Conservation (phyloP, 2,888 invertebrate genomes). For the Nezara viridula region DNA sequence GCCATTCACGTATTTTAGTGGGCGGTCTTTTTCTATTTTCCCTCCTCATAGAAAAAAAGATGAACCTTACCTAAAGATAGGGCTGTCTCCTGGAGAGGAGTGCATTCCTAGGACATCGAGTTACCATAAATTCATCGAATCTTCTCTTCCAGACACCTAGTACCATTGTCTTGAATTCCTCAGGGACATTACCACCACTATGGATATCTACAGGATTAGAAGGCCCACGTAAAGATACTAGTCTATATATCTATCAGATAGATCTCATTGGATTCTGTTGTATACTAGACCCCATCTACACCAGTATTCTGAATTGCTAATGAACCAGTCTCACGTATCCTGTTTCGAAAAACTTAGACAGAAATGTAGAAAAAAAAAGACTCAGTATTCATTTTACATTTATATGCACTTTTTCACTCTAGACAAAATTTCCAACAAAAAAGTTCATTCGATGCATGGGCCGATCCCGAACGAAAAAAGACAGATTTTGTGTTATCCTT, state of each 20-base stretch:
- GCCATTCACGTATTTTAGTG: neutral
- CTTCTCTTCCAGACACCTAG: neutral
- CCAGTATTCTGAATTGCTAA: neutral
- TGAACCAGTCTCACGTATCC: neutral
- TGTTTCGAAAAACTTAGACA: neutral
- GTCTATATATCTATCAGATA: neutral
- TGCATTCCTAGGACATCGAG: neutral
- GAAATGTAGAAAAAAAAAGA: neutral
- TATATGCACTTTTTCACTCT: too few relatives aligned
- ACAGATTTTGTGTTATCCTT: too few relatives aligned
- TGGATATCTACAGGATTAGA: neutral
- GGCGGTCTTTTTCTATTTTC: neutral
- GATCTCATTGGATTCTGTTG: neutral
- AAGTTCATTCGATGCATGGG: too few relatives aligned
- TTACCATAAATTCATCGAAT: neutral
- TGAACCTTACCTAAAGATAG: neutral
- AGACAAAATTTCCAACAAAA: too few relatives aligned
- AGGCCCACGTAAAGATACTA: neutral
- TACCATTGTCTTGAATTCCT: conserved; percentile 5
- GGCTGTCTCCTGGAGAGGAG: neutral
- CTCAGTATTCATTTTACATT: too few relatives aligned
- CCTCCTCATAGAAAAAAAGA: neutral
- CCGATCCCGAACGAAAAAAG: too few relatives aligned
- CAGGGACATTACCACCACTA: neutral
- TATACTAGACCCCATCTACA: neutral